These are phyloP conservation scores for Desmodus rotundus DNA, from an alignment of 2,113 vertebrate genomes.

Conservation along the genomic window DNA sequence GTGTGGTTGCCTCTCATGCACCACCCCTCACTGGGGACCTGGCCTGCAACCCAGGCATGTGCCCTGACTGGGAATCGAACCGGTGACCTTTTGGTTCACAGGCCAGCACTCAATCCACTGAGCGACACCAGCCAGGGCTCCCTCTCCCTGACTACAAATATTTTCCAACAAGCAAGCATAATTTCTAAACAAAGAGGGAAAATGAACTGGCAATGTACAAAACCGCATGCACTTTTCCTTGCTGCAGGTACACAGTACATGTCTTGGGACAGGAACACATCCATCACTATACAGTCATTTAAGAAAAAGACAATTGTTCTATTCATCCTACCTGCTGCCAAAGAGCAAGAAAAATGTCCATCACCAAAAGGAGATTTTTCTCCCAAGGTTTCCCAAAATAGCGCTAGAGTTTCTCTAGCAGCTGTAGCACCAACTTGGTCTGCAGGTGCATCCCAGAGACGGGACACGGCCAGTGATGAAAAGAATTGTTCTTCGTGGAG, in stretches of 20 bases:
- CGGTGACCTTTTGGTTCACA: too few species aligned
- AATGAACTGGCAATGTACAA: not conserved
- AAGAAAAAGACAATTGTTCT: slow-evolving; percentile 6
- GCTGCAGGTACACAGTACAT: not conserved
- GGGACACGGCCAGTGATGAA: not conserved
- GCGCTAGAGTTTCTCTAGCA: not conserved
- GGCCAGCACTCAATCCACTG: too few species aligned
- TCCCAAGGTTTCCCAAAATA: not conserved
- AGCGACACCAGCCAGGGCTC: too few species aligned
- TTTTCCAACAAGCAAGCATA: slow-evolving; percentile 37
- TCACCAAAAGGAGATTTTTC: not conserved
- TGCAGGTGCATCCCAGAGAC: not conserved
- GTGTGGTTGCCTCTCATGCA: too few species aligned
- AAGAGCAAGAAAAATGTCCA: not conserved
- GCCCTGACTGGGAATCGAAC: too few species aligned
- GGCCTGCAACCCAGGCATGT: too few species aligned
- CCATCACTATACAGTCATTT: not conserved
- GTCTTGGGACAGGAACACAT: not conserved
- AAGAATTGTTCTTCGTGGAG: not conserved
- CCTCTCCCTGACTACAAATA: not conserved
- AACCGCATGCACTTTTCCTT: not conserved
- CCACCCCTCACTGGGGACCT: too few species aligned
- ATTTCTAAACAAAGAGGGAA: slow-evolving; percentile 23
- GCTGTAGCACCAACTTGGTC: not conserved
- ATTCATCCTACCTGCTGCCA: not conserved